Base-by-base conservation (phyloP, 2,888 invertebrate genomes). In the Lepidocyrtoides sp. region DNA sequence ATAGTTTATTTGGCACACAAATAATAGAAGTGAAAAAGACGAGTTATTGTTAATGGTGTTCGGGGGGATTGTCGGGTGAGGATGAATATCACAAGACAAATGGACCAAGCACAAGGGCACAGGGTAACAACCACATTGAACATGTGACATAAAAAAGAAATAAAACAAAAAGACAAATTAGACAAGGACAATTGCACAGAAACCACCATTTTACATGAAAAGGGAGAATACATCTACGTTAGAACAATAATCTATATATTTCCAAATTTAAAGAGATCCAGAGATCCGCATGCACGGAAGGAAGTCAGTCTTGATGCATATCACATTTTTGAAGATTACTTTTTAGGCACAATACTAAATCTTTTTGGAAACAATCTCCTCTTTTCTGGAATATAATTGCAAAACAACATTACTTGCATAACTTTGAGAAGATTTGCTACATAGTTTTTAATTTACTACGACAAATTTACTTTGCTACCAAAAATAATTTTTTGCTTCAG, bases 261-360 rank as follows among this genome's bases (percentile, higher is more conserved):
- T 88, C 81, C 88, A 75, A 75, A 44, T 66, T 44, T 8, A n/a
- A 75, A 88, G 88, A 88, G 81, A 88, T 88, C 88, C 87, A 69
- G 81, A 79, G 66, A 88, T 81, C 88, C 88, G 69, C 88, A 88
- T 88, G 88, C 88, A 88, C 63, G 75, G 84, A 82, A 69, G 82
- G 87, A 79, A 88, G 88, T 88, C 88, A 88, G 88, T 88, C 88
- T 88, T 88, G 88, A 69, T 79, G 79, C 63, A 81, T 88, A 88
- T 88, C 79, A 81, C 88, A 88, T 88, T 88, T 85, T 79, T 66
- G 81, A 81, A 54, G 79, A 51, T 81, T 88, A 88, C 81, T 88
- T 81, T 88, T 88, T 88, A 88, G 88, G 88, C 88, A 88, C 88
- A 88, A 88, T 88, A 81, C 88, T 88, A 88, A 88, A 88, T 88